Percentiles rank a stretch among this genome's conserved stretches.
These are phyloP conservation scores for Pseudococcus longispinus DNA, from an alignment of 2,888 invertebrate genomes.

Conservation along the genomic window DNA sequence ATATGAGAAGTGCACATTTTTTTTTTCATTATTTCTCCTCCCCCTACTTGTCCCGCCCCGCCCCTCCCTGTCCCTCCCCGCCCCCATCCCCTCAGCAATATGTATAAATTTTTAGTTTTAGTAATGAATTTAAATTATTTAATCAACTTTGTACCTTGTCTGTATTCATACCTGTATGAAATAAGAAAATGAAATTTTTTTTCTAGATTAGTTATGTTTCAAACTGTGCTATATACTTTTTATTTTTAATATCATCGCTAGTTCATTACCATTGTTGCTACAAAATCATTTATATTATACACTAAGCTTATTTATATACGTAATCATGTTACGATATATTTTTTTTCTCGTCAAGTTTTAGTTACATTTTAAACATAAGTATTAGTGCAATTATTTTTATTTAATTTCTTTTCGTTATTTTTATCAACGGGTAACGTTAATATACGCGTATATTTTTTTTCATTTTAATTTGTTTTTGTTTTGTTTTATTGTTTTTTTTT, in stretches of 20 bases:
- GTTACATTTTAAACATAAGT: slow-evolving; percentile 47
- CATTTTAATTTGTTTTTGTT: slow-evolving; percentile 25
- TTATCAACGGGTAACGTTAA: slow-evolving; percentile 31
- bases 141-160: slow-evolving; percentile 47
- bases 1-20: slow-evolving; percentile 41
- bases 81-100: slow-evolving; percentile 23
- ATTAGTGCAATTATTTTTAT: slow-evolving; percentile 53
- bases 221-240: slow-evolving; percentile 35
- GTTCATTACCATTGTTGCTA: slow-evolving; percentile 48
- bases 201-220: slow-evolving; percentile 20
- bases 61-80: no score
- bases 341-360: slow-evolving; percentile 45
- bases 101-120: slow-evolving; percentile 38
- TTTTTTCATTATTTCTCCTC: slow-evolving; percentile 13
- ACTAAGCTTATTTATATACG: slow-evolving; percentile 46
- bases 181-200: slow-evolving; percentile 23
- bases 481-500: slow-evolving; percentile 29
- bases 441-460: slow-evolving; percentile 28
- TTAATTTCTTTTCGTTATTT: slow-evolving; percentile 48
- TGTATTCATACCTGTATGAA: slow-evolving; percentile 40
- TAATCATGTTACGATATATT: slow-evolving; percentile 35
- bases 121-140: slow-evolving; percentile 15
- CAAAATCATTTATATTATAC: slow-evolving; percentile 43
- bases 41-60: no score
- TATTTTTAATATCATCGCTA: slow-evolving; percentile 51